Evolutionary conservation across 2,888 invertebrate genomes (phyloP).

Genomic region (Diabrotica balteata): DNA sequence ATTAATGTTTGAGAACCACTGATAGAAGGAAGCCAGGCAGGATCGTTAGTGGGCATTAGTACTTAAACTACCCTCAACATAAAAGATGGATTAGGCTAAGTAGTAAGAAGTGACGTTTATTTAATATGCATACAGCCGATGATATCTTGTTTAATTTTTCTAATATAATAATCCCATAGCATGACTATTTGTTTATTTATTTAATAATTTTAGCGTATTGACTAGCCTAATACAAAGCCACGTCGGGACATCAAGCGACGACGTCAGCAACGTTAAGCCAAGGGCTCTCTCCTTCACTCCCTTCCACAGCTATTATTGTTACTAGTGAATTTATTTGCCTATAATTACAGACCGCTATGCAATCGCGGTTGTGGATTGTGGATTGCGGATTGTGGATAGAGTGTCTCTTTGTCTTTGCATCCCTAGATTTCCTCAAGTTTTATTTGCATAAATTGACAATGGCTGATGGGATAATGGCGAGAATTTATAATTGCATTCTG

Average conservation of each 20-base stretch:
- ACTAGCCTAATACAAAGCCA: no score
- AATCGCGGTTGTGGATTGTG: conserved; percentile 6
- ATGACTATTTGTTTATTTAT: no score
- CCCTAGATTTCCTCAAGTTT: conserved; percentile 15
- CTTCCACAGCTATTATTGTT: conserved; percentile 37
- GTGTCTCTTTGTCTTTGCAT: conserved; percentile 2
- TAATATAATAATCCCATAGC: no score
- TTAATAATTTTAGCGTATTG: no score
- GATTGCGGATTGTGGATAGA: neutral
- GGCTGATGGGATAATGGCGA: neutral
- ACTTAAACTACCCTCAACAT: no score
- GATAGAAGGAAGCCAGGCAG: no score
- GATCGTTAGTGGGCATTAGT: no score
- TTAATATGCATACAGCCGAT: no score
- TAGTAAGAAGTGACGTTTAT: no score
- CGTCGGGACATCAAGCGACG: neutral
- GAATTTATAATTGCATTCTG: neutral
- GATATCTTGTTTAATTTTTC: no score
- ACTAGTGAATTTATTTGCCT: conserved; percentile 40
- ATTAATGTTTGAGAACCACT: no score
- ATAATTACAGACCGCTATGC: conserved; percentile 31
- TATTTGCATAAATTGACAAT: conserved; percentile 21
- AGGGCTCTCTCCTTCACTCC: neutral
- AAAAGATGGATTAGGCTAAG: no score
- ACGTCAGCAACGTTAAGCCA: neutral